A percentile compares a stretch with the other conserved stretches of the same genome.
Conservation (phyloP, 2,797 vertebrate species). For the Bradypodion ventrale region DNA sequence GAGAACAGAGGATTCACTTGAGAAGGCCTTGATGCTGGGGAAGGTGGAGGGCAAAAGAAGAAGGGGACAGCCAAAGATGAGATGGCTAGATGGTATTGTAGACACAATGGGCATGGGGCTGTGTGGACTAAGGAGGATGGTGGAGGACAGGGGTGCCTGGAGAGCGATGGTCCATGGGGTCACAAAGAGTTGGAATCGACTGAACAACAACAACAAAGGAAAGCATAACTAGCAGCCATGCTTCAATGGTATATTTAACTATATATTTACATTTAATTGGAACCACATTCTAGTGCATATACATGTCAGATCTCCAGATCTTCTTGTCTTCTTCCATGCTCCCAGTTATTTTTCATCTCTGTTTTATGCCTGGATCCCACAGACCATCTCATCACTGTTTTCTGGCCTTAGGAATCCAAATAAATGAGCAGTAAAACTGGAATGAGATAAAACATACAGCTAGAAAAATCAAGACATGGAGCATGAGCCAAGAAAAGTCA, state of each 20-base stretch:
- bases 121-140: too few relatives aligned
- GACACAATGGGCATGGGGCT: too few relatives aligned
- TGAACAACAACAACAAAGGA: too few relatives aligned
- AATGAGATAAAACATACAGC: neutral
- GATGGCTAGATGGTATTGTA: too few relatives aligned
- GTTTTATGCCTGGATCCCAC: neutral
- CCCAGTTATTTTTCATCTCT: neutral
- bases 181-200: too few relatives aligned
- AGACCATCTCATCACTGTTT: neutral
- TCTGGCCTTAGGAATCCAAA: neutral
- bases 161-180: too few relatives aligned
- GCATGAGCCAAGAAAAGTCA: neutral
- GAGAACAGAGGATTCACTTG: too few relatives aligned
- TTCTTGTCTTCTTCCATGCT: neutral
- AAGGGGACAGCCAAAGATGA: too few relatives aligned
- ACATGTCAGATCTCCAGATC: neutral
- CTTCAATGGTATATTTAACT: neutral
- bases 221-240: neutral
- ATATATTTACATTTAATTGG: neutral
- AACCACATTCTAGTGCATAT: neutral
- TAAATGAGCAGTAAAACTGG: neutral
- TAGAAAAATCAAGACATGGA: neutral
- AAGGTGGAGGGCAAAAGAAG: too few relatives aligned
- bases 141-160: too few relatives aligned
- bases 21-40: too few relatives aligned